Evolutionary conservation across 2,113 vertebrate species (phyloP).

Genomic region (Beaufortia kweichowensis): DNA sequence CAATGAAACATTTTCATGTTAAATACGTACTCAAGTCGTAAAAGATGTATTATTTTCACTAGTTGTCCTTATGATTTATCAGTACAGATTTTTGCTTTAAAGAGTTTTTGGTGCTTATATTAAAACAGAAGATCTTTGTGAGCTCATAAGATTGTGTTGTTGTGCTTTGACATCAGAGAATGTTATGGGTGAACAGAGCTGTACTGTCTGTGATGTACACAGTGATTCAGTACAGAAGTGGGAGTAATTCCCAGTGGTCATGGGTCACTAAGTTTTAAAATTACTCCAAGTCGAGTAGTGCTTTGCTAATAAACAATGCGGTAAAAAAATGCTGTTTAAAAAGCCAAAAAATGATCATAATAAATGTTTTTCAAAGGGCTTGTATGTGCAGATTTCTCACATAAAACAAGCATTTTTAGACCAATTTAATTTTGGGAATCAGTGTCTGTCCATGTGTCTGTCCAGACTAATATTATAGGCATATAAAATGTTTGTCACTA

Average conservation of each 20-base stretch:
- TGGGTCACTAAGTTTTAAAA: not conserved
- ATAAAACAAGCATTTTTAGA: too few species aligned
- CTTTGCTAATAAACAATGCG: not conserved
- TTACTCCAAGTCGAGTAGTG: not conserved
- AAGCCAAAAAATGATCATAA: not conserved
- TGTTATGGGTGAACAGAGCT: slow-evolving; percentile 7
- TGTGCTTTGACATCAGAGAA: not conserved
- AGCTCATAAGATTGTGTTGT: not conserved
- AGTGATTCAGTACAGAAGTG: slow-evolving; percentile 13
- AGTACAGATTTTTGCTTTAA: not conserved
- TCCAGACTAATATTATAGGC: too few species aligned
- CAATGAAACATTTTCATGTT: too few species aligned
- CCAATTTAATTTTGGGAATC: too few species aligned
- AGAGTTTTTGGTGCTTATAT: not conserved
- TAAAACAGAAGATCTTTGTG: not conserved
- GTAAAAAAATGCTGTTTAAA: not conserved
- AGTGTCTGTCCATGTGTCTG: too few species aligned
- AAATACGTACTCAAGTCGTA: too few species aligned
- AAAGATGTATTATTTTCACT: not conserved
- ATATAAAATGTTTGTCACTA: too few species aligned
- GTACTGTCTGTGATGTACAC: slow-evolving; percentile 11
- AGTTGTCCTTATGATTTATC: not conserved
- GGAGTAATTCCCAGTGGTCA: not conserved
- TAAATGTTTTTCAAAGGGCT: too few species aligned
- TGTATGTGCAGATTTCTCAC: too few species aligned